Evolutionary conservation across 2,888 invertebrate species (phyloP), one percentile per base, ranked within the genome.

Genomic region (Empis stercorea): DNA sequence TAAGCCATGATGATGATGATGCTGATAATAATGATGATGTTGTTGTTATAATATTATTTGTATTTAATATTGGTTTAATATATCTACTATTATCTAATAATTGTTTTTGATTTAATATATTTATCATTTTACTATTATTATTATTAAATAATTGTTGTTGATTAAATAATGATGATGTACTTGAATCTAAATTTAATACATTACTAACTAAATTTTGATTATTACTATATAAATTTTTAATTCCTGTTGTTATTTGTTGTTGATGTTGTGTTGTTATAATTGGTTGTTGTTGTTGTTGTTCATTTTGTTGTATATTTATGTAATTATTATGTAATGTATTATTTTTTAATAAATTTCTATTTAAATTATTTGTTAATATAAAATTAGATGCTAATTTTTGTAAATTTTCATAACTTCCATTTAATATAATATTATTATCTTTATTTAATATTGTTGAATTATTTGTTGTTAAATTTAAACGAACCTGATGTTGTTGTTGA

Each of bases 381-480:
- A 66, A 54, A 47, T 63, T 61, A 55, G 65, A 62, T 54, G 66
- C 66, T 48, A 67, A 52, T 38, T 64, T 64, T 58, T 65, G 67
- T 34, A 68, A 58, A 59, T 67, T 66, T 61, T 68, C 67, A 58
- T 59, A 68, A 49, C 63, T 66, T 56, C 64, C 65, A 47, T 57
- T 57, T 56, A 59, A 57, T 54, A 38, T 5, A n/a, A n/a, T 56
- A 59, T 45, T 34, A 55, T 54, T 56, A 27, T 54, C 48, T 58
- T 59, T 58, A 58, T 57, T 53, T 41, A 30, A n/a, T 60, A 59
- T 48, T 56, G 59, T 43, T 42, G 38, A 48, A n/a, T 20, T 30
- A 17, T 30, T 46, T 34, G 23, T 53, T 51, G 53, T 38, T 77
- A 15, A 77, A 76, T 58, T 78, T 76, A 17, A 78, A 79, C 36